A percentile compares a stretch with the other conserved stretches of the same genome.
phyloP scores from a whole-genome alignment of 2,113 vertebrate species.

The Talpa occidentalis region DNA sequence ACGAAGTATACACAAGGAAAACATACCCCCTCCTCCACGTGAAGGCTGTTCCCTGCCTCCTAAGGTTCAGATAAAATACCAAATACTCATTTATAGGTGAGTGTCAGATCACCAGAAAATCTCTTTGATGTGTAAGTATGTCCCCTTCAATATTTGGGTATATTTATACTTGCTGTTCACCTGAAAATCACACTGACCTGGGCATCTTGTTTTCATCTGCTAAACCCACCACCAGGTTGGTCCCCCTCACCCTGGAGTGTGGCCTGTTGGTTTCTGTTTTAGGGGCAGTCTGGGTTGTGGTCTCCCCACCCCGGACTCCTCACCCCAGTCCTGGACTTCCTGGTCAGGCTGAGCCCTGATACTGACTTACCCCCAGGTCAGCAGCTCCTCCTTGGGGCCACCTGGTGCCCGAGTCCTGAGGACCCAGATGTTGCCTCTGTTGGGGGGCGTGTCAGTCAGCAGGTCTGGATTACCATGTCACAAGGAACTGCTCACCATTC shows the following conservation, averaged over 20 bases:
- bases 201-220: not conserved
- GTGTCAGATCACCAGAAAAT: not conserved
- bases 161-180: not conserved
- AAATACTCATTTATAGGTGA: not conserved
- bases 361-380: slow-evolving; percentile 6
- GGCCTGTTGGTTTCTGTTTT: not conserved
- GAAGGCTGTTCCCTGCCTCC: not conserved
- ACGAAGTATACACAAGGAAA: not conserved
- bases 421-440: not conserved
- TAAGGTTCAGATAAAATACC: not conserved
- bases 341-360: not conserved
- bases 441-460: slow-evolving; percentile 87
- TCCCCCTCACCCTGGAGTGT: not conserved
- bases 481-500: slow-evolving; percentile 89
- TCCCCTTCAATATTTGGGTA: not conserved
- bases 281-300: not conserved
- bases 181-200: not conserved
- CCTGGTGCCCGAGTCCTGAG: not conserved
- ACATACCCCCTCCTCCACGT: not conserved
- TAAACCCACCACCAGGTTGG: not conserved
- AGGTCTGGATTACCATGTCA: slow-evolving; percentile 92
- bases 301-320: fast-evolving
- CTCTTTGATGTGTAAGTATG: not conserved
- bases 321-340: not conserved
- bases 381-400: slow-evolving; percentile 53